Evolutionary conservation across 2,113 vertebrate genomes (phyloP), one percentile per base, ranked within the genome.

Genomic region (Myxocyprinus asiaticus): DNA sequence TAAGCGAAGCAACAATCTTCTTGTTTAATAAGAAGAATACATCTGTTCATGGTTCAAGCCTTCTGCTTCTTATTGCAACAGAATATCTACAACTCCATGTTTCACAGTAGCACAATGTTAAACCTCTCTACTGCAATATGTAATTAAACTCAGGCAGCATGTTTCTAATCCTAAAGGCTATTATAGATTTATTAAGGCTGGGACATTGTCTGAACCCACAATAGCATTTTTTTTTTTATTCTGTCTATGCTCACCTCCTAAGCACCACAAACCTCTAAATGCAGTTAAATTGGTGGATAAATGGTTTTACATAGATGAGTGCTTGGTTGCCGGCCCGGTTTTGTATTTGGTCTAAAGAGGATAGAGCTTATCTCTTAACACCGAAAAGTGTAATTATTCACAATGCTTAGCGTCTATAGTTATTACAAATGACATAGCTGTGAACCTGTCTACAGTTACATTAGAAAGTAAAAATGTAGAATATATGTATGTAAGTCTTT

Each of bases 91-190:
- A 66, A 43, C 53, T n/a, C 62, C 73, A 56, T 79, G 51, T 55
- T 77, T 76, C 78, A 64, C 74, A 62, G 44, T 33, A 63, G 64
- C 65, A 80, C 67, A 67, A 84, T 53, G 83, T 86, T 87, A 90
- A 92, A 88, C 86, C 91, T 87, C 88, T 89, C 88, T 33, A 33
- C 22, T 33, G 22, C 22, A 91, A 92, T 92, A 91, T 92, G 90
- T 91, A 92, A 93, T 93, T 93, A 93, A 93, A 93, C 83, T 88
- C 83, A 58, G 86, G 84, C 85, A 90, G 87, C 91, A 92, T 93
- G 92, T 92, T 93, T 92, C 86, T 93, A 93, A 93, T 93, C 90
- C 90, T 91, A 89, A 91, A 91, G 22, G 90, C 90, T 92, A 91
- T 93, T 92, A 92, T 86, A 87, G 90, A 89, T 91, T 92, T 89